phyloP scores from a whole-genome alignment of 2,888 invertebrate species.

The Oscheius onirici region DNA sequence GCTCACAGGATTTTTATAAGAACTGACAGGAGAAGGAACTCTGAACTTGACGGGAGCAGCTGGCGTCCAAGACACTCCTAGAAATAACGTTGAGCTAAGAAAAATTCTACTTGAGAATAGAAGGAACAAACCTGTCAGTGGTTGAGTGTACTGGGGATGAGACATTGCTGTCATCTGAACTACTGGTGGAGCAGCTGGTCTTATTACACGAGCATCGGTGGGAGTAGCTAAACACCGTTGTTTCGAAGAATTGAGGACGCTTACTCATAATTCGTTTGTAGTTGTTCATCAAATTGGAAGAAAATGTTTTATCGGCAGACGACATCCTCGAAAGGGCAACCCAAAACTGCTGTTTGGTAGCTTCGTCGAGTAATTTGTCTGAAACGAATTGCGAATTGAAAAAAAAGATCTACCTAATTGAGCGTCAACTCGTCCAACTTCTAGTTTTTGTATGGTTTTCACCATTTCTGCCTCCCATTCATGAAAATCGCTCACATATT shows the following conservation, averaged over 20 bases:
- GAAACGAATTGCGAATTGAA: background rate
- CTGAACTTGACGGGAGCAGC: conserved; percentile 23
- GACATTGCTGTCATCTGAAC: conserved; percentile 11
- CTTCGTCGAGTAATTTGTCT: conserved; percentile 21
- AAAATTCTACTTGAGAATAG: background rate
- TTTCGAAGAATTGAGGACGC: background rate
- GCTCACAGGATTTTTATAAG: conserved; percentile 18
- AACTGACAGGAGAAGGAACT: conserved; percentile 19
- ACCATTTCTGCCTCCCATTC: conserved; percentile 22
- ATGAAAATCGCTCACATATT: conserved; percentile 7
- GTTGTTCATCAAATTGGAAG: conserved; percentile 24
- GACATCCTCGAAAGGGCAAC: conserved; percentile 10
- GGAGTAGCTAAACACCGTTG: background rate
- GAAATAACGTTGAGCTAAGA: conserved; percentile 22
- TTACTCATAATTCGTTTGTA: conserved; percentile 16
- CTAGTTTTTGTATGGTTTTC: background rate
- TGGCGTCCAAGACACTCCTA: conserved; percentile 14
- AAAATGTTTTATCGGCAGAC: conserved; percentile 20
- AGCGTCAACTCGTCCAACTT: background rate
- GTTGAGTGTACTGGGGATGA: conserved; percentile 5
- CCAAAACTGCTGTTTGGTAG: conserved; percentile 13
- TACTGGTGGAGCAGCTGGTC: background rate
- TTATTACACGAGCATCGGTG: background rate
- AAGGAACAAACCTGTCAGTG: conserved; percentile 1
- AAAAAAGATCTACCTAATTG: conserved; percentile 3